Evolutionary conservation across 1,140 invertebrate species (phyloP), one percentile per base, ranked within the genome.

Genomic region (Atta cephalotes): DNA sequence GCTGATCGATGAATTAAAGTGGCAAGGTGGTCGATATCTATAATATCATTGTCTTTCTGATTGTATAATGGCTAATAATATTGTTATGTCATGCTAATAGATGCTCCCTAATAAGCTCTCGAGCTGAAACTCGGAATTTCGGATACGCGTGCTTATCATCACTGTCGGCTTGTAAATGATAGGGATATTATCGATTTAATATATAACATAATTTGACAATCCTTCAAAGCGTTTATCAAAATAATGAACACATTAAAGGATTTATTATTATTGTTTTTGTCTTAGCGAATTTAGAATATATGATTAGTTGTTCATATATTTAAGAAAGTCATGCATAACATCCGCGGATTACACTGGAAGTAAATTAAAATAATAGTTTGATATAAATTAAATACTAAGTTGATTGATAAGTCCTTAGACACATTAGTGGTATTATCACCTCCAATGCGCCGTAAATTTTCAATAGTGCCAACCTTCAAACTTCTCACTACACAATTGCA

Each of bases 1-100:
- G 35, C 39, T 60, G 70, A 68, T 70, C 85, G 51, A 62, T 58
- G 49, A 86, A 81, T 91, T 89, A 88, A 87, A 90, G 62, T 65
- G 70, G 85, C 71, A 92, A 84, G 88, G 65, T 79, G 90, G 62
- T 88, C 66, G 71, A 88, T 86, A 79, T 86, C 88, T 92, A 7
- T 39, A 92, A 93, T 89, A 92, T 89, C 89, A 85, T 92, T 82
- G 56, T 80, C 85, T 84, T 88, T 90, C 82, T 88, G 84, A 92
- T 92, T 89, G 85, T 86, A 90, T 88, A 76, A 82, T 89, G 85
- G 91, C 90, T 93, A 93, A 93, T 93, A 91, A 93, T 91, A 89
- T 92, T 91, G 92, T 93, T 93, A 93, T 89, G 91, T 92, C 92
- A 93, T 91, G 91, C 88, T 93, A 93, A 93, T 93, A 92, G 92